A percentile compares a stretch with the other conserved stretches of the same genome.
phyloP scores from a whole-genome alignment of 2,113 vertebrate species.

The Tinamus guttatus region DNA sequence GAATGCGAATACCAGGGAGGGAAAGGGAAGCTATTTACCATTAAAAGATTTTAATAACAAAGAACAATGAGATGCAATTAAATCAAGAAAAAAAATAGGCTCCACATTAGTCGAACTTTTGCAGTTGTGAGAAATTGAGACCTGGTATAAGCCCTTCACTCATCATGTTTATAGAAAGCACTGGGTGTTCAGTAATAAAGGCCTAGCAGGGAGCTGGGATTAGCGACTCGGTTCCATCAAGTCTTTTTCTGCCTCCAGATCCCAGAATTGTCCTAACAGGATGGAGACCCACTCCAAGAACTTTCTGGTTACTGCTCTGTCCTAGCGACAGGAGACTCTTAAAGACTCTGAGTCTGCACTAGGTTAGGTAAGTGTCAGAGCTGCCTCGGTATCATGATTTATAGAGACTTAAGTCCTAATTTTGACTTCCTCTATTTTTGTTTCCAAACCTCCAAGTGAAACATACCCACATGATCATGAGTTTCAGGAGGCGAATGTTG shows the following conservation, averaged over 20 bases:
- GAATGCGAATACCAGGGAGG: conserved; percentile 12
- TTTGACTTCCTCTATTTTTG: neutral
- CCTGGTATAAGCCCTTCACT: neutral
- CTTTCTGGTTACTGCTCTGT: neutral
- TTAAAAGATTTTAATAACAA: neutral
- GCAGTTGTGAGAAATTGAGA: neutral
- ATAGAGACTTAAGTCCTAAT: neutral
- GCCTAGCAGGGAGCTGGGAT: neutral
- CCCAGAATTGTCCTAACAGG: neutral
- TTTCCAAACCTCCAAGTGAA: neutral
- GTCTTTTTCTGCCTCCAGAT: neutral
- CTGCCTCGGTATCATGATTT: fast-evolving
- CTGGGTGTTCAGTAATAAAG: neutral
- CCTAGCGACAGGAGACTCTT: neutral
- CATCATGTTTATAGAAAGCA: neutral
- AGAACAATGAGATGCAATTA: neutral
- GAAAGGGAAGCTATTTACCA: neutral
- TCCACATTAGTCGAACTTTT: neutral
- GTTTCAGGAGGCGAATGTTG: neutral
- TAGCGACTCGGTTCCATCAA: neutral
- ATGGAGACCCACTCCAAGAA: neutral
- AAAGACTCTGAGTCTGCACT: neutral
- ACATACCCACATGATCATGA: neutral
- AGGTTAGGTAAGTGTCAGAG: no score
- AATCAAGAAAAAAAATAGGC: neutral